These are phyloP conservation scores for Fragum sueziense DNA, from an alignment of 2,888 invertebrate genomes.

Conservation along the genomic window DNA sequence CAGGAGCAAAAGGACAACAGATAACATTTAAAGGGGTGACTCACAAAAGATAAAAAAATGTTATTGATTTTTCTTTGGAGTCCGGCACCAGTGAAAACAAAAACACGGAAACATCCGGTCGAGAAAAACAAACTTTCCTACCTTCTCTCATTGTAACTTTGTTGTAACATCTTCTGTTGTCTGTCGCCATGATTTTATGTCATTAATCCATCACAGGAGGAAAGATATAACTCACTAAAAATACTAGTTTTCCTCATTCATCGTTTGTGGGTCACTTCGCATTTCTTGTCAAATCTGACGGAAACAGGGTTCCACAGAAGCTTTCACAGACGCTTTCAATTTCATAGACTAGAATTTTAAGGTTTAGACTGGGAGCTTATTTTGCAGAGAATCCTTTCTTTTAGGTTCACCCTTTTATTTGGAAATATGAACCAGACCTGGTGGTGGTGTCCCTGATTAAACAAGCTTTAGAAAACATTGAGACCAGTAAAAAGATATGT, in stretches of 20 bases:
- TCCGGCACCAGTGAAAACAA: not conserved
- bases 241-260: not conserved
- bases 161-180: conserved; percentile 33
- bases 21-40: conserved; percentile 10
- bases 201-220: not conserved
- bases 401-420: too few relatives aligned
- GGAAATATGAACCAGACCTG: too few relatives aligned
- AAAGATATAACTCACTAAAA: not conserved
- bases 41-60: conserved; percentile 15
- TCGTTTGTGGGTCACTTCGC: not conserved
- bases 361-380: not conserved
- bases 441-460: too few relatives aligned
- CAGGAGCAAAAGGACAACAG: too few relatives aligned
- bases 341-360: too few relatives aligned
- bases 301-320: not conserved
- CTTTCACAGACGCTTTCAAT: too few relatives aligned
- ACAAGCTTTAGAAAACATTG: too few relatives aligned
- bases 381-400: too few relatives aligned
- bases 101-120: not conserved
- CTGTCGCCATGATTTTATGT: conserved; percentile 33
- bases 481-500: too few relatives aligned
- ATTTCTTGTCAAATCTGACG: not conserved
- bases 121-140: conserved; percentile 22
- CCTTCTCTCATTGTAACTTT: conserved; percentile 50
- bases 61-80: conserved; percentile 20